Conservation (phyloP, 2,113 vertebrate genomes). For the Ranitomeya imitator region DNA sequence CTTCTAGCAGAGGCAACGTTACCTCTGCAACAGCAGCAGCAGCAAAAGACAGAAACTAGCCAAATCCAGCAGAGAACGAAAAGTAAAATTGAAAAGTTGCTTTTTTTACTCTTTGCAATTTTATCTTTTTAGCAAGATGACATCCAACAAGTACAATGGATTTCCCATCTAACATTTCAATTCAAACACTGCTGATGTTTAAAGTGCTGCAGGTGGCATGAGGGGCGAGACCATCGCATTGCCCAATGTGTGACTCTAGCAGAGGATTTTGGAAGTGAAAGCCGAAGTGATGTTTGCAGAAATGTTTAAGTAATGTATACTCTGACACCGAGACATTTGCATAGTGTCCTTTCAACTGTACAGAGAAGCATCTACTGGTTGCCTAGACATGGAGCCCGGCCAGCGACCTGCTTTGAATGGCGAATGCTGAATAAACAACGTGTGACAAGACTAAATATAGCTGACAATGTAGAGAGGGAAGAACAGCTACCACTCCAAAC, state of each 20-base stretch:
- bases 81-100: too few relatives aligned
- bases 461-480: not conserved
- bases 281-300: not conserved
- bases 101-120: too few relatives aligned
- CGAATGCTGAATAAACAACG: not conserved
- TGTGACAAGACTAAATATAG: slow-evolving; percentile 16
- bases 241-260: not conserved
- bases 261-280: not conserved
- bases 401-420: slow-evolving; percentile 35
- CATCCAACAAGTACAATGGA: too few relatives aligned
- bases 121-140: too few relatives aligned
- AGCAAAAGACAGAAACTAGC: too few relatives aligned
- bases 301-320: not conserved
- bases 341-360: slow-evolving; percentile 10
- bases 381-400: not conserved
- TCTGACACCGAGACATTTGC: not conserved
- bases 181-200: not conserved
- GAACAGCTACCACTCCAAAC: not conserved
- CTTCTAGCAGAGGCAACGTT: too few relatives aligned
- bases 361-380: not conserved
- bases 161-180: too few relatives aligned
- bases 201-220: not conserved
- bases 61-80: too few relatives aligned
- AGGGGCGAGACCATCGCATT: not conserved
- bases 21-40: too few relatives aligned